phyloP scores from a whole-genome alignment of 1,140 invertebrate genomes.

The Danaus melanippus region DNA sequence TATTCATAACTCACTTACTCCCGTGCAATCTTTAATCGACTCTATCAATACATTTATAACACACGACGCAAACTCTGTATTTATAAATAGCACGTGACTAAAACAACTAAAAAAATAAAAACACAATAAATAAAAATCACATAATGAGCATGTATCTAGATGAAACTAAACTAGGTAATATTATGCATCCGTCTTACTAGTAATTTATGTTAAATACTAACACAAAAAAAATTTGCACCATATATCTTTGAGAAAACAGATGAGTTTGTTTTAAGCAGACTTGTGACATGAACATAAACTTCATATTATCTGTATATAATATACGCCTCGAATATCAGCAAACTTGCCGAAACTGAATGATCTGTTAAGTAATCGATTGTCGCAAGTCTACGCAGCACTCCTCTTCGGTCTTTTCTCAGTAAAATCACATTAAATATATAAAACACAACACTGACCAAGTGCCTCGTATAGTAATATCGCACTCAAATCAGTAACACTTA shows the following conservation, averaged over 20 bases:
- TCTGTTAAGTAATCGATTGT: neutral
- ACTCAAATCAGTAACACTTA: slow-evolving; percentile 4
- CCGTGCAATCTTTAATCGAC: slow-evolving; percentile 1
- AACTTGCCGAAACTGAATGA: neutral
- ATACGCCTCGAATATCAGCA: no score
- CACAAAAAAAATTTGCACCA: slow-evolving; percentile 20
- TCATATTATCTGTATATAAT: neutral
- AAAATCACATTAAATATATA: slow-evolving; percentile 8
- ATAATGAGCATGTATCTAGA: slow-evolving; percentile 2
- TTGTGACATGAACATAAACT: neutral
- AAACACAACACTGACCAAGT: slow-evolving; percentile 5
- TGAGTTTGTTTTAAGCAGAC: neutral
- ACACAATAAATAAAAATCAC: slow-evolving; percentile 8
- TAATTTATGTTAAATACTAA: slow-evolving; percentile 5
- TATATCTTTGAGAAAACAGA: slow-evolving; percentile 11
- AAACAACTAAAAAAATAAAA: slow-evolving; percentile 1
- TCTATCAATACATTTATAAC: neutral
- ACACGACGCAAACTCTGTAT: slow-evolving; percentile 1
- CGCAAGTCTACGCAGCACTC: slow-evolving; percentile 1
- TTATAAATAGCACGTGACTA: slow-evolving; percentile 13
- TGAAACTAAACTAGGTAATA: slow-evolving; percentile 3
- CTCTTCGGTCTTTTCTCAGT: neutral
- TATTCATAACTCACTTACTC: neutral
- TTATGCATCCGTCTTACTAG: neutral
- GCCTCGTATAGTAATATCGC: neutral